Percentiles rank a stretch among this genome's conserved stretches.
Conservation (phyloP, 2,797 vertebrate genomes). For the Notolepis coatsorum region DNA sequence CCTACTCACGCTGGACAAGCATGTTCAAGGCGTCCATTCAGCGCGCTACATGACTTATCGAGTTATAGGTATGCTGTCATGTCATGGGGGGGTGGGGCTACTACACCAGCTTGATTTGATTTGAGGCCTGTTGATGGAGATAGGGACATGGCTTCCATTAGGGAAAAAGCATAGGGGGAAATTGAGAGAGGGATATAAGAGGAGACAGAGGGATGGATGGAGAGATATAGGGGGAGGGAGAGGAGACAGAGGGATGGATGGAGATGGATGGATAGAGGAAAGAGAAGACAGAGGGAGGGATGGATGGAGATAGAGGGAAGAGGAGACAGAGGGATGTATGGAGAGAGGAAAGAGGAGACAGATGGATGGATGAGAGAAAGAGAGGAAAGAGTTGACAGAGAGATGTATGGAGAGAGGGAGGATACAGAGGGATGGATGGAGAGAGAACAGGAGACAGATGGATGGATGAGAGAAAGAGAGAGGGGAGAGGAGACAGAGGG, state of each 20-base stretch:
- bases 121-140: conserved; percentile 4
- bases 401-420: not conserved
- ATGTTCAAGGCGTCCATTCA: not conserved
- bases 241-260: no score
- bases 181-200: not conserved
- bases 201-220: not conserved
- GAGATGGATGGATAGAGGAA: not conserved
- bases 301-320: not conserved
- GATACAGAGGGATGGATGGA: not conserved
- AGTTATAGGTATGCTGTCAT: conserved; percentile 7
- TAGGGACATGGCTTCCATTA: not conserved
- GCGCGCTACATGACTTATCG: not conserved
- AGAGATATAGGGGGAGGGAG: not conserved
- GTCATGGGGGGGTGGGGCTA: not conserved
- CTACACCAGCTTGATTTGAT: not conserved
- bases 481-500: not conserved
- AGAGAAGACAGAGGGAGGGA: no score
- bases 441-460: no score
- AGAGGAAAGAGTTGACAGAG: not conserved
- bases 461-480: not conserved
- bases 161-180: not conserved
- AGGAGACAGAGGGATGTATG: not conserved
- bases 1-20: not conserved
- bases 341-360: not conserved
- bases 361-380: not conserved